These are phyloP conservation scores for Nyctereutes procyonoides DNA, from an alignment of 2,113 vertebrate genomes.

Conservation along the genomic window DNA sequence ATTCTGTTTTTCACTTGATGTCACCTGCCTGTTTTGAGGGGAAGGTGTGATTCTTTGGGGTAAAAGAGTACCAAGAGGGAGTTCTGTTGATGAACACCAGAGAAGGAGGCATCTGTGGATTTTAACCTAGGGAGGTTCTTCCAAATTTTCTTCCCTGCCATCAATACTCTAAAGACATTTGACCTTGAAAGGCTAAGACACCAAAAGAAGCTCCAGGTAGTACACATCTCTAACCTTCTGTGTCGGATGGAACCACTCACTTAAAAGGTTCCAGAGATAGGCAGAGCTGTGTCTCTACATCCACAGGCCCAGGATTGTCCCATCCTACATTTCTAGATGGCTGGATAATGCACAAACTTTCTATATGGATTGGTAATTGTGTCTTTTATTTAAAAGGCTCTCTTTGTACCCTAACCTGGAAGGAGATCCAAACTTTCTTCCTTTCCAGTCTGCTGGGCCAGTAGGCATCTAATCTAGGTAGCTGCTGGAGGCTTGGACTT, in stretches of 20 bases:
- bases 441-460: background rate
- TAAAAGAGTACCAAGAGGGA: background rate
- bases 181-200: background rate
- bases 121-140: background rate
- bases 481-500: background rate
- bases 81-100: background rate
- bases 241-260: background rate
- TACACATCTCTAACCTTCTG: background rate
- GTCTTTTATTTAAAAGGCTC: background rate
- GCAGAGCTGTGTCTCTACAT: background rate
- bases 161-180: background rate
- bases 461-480: background rate
- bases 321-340: background rate
- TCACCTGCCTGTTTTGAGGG: background rate
- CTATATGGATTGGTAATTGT: background rate
- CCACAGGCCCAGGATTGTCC: background rate
- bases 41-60: background rate
- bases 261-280: background rate
- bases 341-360: background rate
- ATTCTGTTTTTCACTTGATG: background rate
- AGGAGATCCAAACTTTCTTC: background rate
- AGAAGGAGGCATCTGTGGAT: background rate
- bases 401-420: background rate
- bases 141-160: background rate
- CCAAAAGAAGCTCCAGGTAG: background rate